Conservation (phyloP, 2,888 invertebrate species). For the Stictocephala bisonia region DNA sequence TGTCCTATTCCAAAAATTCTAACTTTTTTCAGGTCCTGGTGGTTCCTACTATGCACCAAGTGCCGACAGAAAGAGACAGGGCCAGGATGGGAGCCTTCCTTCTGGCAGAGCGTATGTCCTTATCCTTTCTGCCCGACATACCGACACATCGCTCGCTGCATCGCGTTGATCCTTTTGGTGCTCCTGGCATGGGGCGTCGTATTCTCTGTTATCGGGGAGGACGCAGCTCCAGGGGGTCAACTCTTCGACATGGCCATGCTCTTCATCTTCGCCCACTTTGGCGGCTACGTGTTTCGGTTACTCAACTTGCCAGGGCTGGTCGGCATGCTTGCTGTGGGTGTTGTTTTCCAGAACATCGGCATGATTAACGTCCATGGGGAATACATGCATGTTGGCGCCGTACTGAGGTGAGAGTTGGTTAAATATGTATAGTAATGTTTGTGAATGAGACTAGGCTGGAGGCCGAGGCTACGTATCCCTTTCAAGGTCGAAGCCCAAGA, state of each 20-base stretch:
- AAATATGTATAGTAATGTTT: no score
- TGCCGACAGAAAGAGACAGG: conserved; percentile 79
- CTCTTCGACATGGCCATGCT: conserved; percentile 81
- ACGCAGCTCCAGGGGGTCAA: conserved; percentile 86
- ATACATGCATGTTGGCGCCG: conserved; percentile 74
- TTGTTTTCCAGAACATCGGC: conserved; percentile 79
- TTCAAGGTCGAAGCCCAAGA: no score
- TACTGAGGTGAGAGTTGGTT: conserved; percentile 79
- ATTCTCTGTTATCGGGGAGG: conserved; percentile 79
- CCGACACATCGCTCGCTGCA: conserved; percentile 81
- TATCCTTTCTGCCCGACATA: conserved; percentile 88
- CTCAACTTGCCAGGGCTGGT: conserved; percentile 86
- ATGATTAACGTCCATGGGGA: conserved; percentile 77
- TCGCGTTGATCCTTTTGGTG: conserved; percentile 79
- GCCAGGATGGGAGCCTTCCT: conserved; percentile 84
- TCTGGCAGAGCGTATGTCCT: conserved; percentile 85
- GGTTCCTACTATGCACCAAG: conserved; percentile 83
- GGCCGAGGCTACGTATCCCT: no score
- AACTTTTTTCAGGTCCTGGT: conserved; percentile 76
- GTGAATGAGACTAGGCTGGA: no score
- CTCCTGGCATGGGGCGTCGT: conserved; percentile 80
- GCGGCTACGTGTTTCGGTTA: conserved; percentile 72
- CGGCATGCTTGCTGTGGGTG: conserved; percentile 88
- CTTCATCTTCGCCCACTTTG: conserved; percentile 81
- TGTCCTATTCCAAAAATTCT: background rate